Evolutionary conservation across 2,888 invertebrate species (phyloP), one percentile per base, ranked within the genome.

Genomic region (Phragmatobia fuliginosa): DNA sequence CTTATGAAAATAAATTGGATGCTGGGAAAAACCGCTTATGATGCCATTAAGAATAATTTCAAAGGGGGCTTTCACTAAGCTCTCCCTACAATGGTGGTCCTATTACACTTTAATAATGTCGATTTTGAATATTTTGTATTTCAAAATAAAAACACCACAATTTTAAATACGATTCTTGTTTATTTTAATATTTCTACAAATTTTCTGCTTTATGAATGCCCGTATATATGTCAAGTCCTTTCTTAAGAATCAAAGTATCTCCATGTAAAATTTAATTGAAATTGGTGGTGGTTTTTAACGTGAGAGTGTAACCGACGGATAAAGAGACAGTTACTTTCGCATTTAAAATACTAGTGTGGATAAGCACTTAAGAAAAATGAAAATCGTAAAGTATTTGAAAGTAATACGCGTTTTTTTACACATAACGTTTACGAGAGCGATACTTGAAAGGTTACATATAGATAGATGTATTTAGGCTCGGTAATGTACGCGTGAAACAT

Each of bases 1-100:
- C 85, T 86, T 83, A 79, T 77, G 83, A 84, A 87, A 89, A 86
- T 85, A 88, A 90, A 90, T 90, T 88, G 88, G 85, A 87, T 83
- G 82, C 79, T 78, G 81, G 79, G 81, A 82, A 87, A 87, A 89
- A 89, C 88, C 88, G 88, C 88, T 89, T 87, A 81, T 85, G 85
- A 88, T 82, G 83, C 83, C 83, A 88, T 88, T 87, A 88, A 83
- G 86, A 83, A 83, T 83, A 85, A 83, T 83, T 85, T 86, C 79
- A 59, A 59, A 74, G 80, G 79, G 76, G 80, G 81, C 82, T 84
- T 81, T 80, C 76, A 78, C 74, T 84, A 85, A 87, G 85, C 83
- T 85, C 80, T 81, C 70, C 71, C 71, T 71, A 78, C 84, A 81
- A 82, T 76, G 78, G 78, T 83, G 80, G 80, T 81, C 78, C 85